These are phyloP conservation scores for Myanophis thanlyinensis DNA, from an alignment of 2,113 vertebrate genomes.

Conservation along the genomic window DNA sequence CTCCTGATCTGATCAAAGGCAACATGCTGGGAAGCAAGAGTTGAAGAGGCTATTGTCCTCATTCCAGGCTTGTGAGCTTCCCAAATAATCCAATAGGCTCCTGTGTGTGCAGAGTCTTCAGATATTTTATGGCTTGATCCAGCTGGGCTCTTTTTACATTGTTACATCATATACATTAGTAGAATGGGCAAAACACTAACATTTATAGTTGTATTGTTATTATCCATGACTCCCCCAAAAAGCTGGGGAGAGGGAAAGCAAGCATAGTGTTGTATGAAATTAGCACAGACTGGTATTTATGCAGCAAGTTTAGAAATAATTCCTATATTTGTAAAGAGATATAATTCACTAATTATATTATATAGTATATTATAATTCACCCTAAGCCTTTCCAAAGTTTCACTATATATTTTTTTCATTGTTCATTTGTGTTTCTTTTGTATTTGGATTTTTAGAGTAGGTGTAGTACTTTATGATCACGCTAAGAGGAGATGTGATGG, in stretches of 20 bases:
- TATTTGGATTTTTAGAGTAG: background rate
- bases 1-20: background rate
- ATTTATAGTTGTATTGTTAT: background rate
- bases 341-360: background rate
- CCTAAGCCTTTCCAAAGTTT: background rate
- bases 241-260: background rate
- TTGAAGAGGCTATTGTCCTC: background rate
- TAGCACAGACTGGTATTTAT: background rate
- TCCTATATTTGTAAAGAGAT: background rate
- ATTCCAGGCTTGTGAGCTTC: background rate
- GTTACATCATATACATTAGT: background rate
- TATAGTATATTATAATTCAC: background rate
- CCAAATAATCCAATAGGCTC: background rate
- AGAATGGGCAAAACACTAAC: background rate
- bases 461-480: background rate
- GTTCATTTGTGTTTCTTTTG: background rate
- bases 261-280: background rate
- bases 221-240: background rate
- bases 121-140: background rate
- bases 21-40: background rate
- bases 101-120: background rate
- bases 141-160: background rate
- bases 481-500: background rate
- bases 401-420: background rate
- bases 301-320: background rate